A percentile compares a stretch with the other conserved stretches of the same genome.
Evolutionary conservation across 2,888 invertebrate species (phyloP).

Genomic region (Xanthia togata): DNA sequence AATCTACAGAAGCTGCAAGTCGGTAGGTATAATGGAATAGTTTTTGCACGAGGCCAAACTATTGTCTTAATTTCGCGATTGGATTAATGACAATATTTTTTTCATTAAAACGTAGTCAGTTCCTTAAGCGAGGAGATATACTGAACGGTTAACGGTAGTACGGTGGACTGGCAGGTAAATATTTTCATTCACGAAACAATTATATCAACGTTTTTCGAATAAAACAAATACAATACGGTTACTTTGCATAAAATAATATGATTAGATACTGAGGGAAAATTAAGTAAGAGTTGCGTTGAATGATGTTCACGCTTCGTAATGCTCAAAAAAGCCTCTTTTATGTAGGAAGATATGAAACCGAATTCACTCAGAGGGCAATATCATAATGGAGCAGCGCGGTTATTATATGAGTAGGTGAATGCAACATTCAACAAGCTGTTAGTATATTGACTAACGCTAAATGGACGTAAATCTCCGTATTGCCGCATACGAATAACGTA

Average conservation of each 20-base stretch:
- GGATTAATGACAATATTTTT: neutral
- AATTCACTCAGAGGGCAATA: slow-evolving; percentile 88
- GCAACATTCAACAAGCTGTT: slow-evolving; percentile 47
- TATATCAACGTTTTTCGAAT: slow-evolving; percentile 16
- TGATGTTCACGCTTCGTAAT: slow-evolving; percentile 77
- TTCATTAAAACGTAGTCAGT: neutral
- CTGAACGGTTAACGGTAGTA: neutral
- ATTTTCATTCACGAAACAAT: slow-evolving; percentile 8
- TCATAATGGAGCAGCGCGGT: slow-evolving; percentile 87
- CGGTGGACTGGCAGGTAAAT: neutral
- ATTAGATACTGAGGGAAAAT: slow-evolving; percentile 53
- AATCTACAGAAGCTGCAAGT: neutral
- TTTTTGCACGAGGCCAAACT: neutral
- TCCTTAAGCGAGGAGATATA: neutral
- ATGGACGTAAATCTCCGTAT: slow-evolving; percentile 3
- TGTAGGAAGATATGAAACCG: slow-evolving; percentile 82
- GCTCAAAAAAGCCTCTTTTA: slow-evolving; percentile 80
- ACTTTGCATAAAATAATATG: slow-evolving; percentile 56
- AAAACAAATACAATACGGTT: slow-evolving; percentile 41
- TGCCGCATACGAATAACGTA: neutral
- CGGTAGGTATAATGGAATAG: neutral
- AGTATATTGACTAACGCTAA: slow-evolving; percentile 43
- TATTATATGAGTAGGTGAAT: slow-evolving; percentile 76
- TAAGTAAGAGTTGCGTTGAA: slow-evolving; percentile 68
- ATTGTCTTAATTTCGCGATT: neutral